Base-by-base conservation (phyloP, 2,888 invertebrate genomes). In the Sarcophaga subvicina region DNA sequence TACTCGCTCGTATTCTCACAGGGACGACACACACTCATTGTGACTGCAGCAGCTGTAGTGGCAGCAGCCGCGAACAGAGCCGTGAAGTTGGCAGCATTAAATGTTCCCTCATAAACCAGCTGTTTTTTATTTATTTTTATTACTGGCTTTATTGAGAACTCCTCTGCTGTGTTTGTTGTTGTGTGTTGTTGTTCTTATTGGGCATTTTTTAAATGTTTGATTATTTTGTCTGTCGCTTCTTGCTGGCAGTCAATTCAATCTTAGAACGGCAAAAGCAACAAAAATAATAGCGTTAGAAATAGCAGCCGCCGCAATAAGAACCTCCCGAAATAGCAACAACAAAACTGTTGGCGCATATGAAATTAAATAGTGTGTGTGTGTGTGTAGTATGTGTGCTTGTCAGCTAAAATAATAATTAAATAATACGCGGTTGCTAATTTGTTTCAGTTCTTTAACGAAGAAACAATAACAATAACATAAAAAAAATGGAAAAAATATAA, bases 361-460 rank as follows among this genome's bases (percentile, higher is more conserved):
- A 3, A 4, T 54, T 14, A 54, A 54, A 54, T 17, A 22, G 17
- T 72, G 17, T 37, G 49, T 62, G 67, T 70, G 37, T 6, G 37
- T 37, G 37, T 37, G 8, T 8, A 37, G 60, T 59, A n/a, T 62
- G 72, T 77, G 25, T 59, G 72, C 37, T 72, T 72, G 64, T 86
- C 72, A 87, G 79, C 54, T 81, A 80, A 83, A 83, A 87, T 78
- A 87, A 88, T 78, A 86, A 88, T 88, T 86, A 87, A 85, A 82
- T 87, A 88, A 85, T 78, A 81, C 76, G 76, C 79, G 75, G 77
- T 79, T 88, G 83, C 85, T 87, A 87, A 87, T 83, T 88, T 87
- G 82, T 83, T 80, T 88, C 75, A 77, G 85, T 85, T 87, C 87
- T 87, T 87, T 81, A 75, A 75, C 82, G 67, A 80, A 70, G 63